Base-by-base conservation (phyloP, 1,140 invertebrate species). In the Samia ricini region DNA sequence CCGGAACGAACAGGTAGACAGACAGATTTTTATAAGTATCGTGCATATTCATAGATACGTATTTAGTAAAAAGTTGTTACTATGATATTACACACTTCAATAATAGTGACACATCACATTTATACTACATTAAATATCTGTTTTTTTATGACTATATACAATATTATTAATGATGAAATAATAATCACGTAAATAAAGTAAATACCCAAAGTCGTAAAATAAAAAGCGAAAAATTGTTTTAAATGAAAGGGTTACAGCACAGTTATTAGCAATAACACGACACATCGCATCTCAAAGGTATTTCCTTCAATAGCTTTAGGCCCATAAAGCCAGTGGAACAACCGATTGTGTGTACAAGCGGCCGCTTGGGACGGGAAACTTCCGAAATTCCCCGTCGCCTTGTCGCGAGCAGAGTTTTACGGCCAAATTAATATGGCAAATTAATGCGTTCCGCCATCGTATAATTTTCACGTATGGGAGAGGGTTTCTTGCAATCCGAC, bases 361-460 rank as follows among this genome's bases (percentile, higher is more conserved):
- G 73, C 75, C 81, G 75, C 77, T 60, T 68, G 85, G 85, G 85
- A 87, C 79, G 77, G 59, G 33, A 78, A 88, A 87, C 79, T 88
- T 87, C 70, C 74, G 61, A 74, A 86, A 81, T 84, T 83, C 82
- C 83, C 85, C 73, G 60, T 66, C 66, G 74, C 71, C 76, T 81
- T 88, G 85, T 88, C 84, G 84, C 83, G 73, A 86, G 60, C 87
- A 88, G 84, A 91, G 88, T 91, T 91, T 91, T 91, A 91, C 90
- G 80, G 84, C 85, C 77, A 91, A 91, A 91, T 91, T 91, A 91
- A 91, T 91, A 91, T 91, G 85, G 87, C 90, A 91, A 91, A 91
- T 91, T 91, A 91, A 91, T 91, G 89, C 85, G 87, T 88, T 82
- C 70, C 79, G 66, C 64, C 72, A 79, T 79, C 76, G 87, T 87